Conservation (phyloP, 2,797 vertebrate species). For the Bradypodion pumilum region DNA sequence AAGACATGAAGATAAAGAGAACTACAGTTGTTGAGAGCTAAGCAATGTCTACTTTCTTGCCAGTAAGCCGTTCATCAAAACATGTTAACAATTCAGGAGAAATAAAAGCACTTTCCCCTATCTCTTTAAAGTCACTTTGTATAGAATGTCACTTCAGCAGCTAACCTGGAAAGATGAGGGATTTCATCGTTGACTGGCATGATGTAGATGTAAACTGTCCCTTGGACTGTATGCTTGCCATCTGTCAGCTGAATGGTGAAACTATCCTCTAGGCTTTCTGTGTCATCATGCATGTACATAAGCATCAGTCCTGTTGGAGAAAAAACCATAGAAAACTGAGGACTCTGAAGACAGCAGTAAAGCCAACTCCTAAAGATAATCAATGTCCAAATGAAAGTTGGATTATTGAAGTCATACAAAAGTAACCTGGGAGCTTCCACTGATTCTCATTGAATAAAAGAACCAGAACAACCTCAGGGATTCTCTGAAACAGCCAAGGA, state of each 20-base stretch:
- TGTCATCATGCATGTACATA: conserved; percentile 83
- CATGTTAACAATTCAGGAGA: conserved; percentile 4
- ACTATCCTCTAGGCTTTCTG: conserved; percentile 86
- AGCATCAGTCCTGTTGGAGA: conserved; percentile 81
- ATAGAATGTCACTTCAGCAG: conserved; percentile 64
- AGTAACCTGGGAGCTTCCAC: not conserved
- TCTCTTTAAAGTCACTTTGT: conserved; percentile 42
- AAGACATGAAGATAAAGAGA: not conserved
- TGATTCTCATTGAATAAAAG: not conserved
- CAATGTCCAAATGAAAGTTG: not conserved
- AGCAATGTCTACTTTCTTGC: conserved; percentile 2
- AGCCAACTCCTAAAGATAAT: not conserved
- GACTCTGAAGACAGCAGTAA: not conserved
- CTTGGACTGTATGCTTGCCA: conserved; percentile 85
- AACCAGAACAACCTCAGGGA: not conserved
- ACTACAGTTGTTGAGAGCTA: not conserved
- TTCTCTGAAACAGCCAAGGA: not conserved
- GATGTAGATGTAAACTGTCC: conserved; percentile 82
- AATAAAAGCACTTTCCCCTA: conserved; percentile 28
- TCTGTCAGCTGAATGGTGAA: conserved; percentile 87
- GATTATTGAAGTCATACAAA: conserved; percentile 1
- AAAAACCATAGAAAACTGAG: conserved; percentile 18
- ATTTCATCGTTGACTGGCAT: conserved; percentile 88
- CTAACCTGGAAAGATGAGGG: conserved; percentile 85
- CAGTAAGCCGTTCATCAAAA: conserved; percentile 18